Evolutionary conservation across 2,797 vertebrate genomes (phyloP), one percentile per base, ranked within the genome.

Genomic region (Macropus fuliginosus): DNA sequence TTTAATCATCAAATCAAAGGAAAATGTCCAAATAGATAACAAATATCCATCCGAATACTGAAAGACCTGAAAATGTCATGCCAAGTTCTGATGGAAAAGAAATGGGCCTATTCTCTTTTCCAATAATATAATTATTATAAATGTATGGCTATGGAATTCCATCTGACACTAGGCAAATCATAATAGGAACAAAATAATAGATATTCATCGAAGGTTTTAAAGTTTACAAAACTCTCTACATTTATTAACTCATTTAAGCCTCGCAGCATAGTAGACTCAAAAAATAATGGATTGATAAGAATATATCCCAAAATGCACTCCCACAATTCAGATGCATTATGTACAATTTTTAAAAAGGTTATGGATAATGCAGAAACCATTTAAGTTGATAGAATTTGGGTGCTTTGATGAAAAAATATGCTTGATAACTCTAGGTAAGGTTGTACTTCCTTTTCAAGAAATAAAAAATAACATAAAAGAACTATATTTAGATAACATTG

Each of bases 401-500:
- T n/a, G 34, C 34, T 66, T 18, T 34, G 62, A 12, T 62, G 29
- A 62, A 66, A 66, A n/a, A 62, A 94, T 95, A 90, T 74, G 50
- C 3, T 55, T 46, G 11, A 52, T 62, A 89, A 94, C 55, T 54
- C 55, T 90, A 50, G 3, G 5, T 54, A 31, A 54, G n/a, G 95
- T 29, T 91, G 59, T 4, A 55, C 34, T 95, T 95, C 93, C 81
- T 56, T 91, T 81, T 94, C 28, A 95, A 57, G 94, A 95, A 97
- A 96, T 55, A 81, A 96, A 96, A 0, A 92, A 97, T 95, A 97
- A 97, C 97, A 93, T 89, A 91, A 97, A 97, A 97, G 96, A 95
- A 57, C 92, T 97, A 96, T 93, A 93, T 93, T 96, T 97, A 96
- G 98, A 94, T 97, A 94, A 92, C 97, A 97, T 97, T 96, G 97